Evolutionary conservation across 2,888 invertebrate genomes (phyloP), one percentile per base, ranked within the genome.

Genomic region (Chrysotoxum bicinctum): DNA sequence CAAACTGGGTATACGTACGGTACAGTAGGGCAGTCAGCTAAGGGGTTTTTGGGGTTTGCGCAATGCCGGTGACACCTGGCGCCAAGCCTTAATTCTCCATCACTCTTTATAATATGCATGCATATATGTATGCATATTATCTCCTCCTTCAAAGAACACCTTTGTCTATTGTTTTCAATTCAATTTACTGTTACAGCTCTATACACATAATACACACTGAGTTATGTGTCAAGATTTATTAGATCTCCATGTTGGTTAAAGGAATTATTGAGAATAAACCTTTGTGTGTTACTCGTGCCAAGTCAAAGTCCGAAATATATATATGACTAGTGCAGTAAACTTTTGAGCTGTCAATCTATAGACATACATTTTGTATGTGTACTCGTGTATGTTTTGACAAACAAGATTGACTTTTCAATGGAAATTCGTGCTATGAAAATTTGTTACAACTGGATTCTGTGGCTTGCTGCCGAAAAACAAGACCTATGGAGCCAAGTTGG

Each of bases 41-140:
- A 5, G 35, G 19, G 32, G 30, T 56, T 37, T 52, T 23, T 14
- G 3, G 23, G 10, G 40, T 75, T 84, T 84, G 84, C 75, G 79
- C 79, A 84, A 84, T 84, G 74, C 75, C 56, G 70, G 70, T 84
- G 79, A 79, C 84, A 84, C 84, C 84, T 84, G 84, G 79, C 84
- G 84, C 79, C 84, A 75, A 84, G 72, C 84, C 84, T 79, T 68
- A 79, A 79, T 79, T 84, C 70, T 45, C 16, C 16, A 56, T 19
- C 37, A 50, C 50, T 50, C 16, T 35, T 26, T 23, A n/a, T 52
- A 62, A 60, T 35, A 37, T 14, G 30, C 14, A 40, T 58, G 30
- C 32, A 64, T 66, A 48, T 35, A 16, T 48, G 35, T 50, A 9
- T 56, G 10, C 32, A 19, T 32, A 30, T 30, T 64, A 43, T 30